phyloP scores from a whole-genome alignment of 1,140 invertebrate species.

The Rhizoglyphus robini region DNA sequence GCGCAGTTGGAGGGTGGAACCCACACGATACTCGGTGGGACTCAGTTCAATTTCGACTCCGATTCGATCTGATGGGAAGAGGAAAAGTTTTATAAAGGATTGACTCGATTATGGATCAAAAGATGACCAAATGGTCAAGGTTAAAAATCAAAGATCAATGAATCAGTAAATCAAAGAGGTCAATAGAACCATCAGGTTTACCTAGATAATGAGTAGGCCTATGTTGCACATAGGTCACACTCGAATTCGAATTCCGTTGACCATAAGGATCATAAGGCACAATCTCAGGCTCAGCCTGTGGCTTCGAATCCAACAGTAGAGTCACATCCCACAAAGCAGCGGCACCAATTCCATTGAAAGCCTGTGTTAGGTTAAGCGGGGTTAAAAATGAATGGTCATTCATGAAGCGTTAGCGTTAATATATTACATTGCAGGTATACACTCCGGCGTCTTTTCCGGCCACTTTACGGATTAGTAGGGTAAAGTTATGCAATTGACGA shows the following conservation, averaged over 20 bases:
- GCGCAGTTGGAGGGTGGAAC: conserved; percentile 20
- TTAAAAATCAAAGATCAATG: too few relatives aligned
- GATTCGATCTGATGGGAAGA: conserved; percentile 15
- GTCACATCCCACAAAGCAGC: conserved; percentile 52
- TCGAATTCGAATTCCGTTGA: background rate
- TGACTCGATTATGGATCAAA: background rate
- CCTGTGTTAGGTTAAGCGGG: conserved; percentile 61
- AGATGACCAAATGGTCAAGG: too few relatives aligned
- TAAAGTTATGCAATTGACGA: conserved; percentile 55
- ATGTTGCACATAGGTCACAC: background rate
- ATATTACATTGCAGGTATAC: conserved; percentile 14
- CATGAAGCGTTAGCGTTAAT: background rate
- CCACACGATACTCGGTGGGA: conserved; percentile 12
- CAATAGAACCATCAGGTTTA: background rate
- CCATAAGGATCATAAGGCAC: conserved; percentile 9
- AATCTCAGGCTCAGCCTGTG: conserved; percentile 4
- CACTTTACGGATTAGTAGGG: conserved; percentile 54
- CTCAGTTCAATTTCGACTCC: conserved; percentile 3
- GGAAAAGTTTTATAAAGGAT: background rate
- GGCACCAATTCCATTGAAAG: conserved; percentile 62
- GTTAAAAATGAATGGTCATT: background rate
- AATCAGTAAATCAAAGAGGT: too few relatives aligned
- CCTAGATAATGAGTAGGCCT: background rate
- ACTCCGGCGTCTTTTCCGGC: conserved; percentile 53
- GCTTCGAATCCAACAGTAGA: conserved; percentile 33